phyloP scores from a whole-genome alignment of 2,113 vertebrate species.

The Stigmatopora argus region DNA sequence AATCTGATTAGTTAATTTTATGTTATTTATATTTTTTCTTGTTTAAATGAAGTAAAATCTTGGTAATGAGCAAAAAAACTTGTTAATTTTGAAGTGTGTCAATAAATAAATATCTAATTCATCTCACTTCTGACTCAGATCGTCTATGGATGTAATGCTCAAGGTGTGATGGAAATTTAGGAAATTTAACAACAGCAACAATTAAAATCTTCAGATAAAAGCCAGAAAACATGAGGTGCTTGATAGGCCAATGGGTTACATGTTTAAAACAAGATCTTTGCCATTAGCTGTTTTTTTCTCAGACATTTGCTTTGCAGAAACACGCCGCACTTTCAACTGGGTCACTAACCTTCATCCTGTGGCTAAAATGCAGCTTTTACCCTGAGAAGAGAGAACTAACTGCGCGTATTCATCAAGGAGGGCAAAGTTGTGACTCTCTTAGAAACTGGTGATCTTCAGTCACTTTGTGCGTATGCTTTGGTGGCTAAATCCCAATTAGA shows the following conservation, averaged over 20 bases:
- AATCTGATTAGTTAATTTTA: too few relatives aligned
- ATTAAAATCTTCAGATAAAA: conserved; percentile 3
- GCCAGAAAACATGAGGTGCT: conserved; percentile 10
- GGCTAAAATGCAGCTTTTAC: conserved; percentile 36
- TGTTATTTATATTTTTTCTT: too few relatives aligned
- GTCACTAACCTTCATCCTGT: conserved; percentile 55
- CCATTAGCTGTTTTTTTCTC: conserved; percentile 46
- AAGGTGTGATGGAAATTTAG: not conserved
- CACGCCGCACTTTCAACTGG: conserved; percentile 30
- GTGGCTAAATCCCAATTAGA: conserved; percentile 99
- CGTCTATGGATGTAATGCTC: not conserved
- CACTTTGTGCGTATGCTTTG: conserved; percentile 93
- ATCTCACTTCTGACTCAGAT: too few relatives aligned
- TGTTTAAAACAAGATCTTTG: conserved; percentile 54
- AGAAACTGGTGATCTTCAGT: conserved; percentile 91
- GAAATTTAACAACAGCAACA: not conserved
- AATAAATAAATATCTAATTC: too few relatives aligned
- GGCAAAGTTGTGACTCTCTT: conserved; percentile 84
- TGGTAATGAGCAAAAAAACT: too few relatives aligned
- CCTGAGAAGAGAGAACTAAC: conserved; percentile 10
- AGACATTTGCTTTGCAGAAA: conserved; percentile 28
- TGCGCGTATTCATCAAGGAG: conserved; percentile 58
- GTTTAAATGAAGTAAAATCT: too few relatives aligned
- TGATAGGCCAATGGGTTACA: conserved; percentile 32
- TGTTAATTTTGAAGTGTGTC: too few relatives aligned